Base-by-base conservation (phyloP, 2,888 invertebrate genomes). In the Agelastica alni region DNA sequence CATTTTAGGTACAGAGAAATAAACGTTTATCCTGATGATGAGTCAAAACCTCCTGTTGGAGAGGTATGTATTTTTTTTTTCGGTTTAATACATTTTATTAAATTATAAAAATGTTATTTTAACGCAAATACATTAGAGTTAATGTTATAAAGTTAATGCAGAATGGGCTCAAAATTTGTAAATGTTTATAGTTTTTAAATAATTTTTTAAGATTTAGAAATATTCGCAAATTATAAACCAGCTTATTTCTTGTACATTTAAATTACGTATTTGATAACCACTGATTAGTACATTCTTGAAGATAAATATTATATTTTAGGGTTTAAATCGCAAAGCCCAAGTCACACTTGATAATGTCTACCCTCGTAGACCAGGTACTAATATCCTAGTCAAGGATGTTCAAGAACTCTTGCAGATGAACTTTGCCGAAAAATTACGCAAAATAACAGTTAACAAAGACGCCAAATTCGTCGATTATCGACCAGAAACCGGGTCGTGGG, bases 401-500 rank as follows among this genome's bases (percentile, higher is more conserved):
- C 84, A 88, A n/a, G 83, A 85, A 47, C 77, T 97, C 9, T 76
- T 84, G 2, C 83, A 85, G 51, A 88, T 95, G 85, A 88, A 91
- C 69, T 98, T 93, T 78, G 88, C 92, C 64, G 88, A 85, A 5
- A 92, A 91, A 71, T 77, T 98, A 51, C 87, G 94, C 10, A 83
- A 86, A 20, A 89, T 91, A 1, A 92, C 94, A 53, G 86, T 87
- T 59, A 92, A 91, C 65, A 90, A 96, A 75, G 89, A 89, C 58
- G 94, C 95, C 0, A 86, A 88, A 47, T 99, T 98, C 75, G 85
- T 96, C 3, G 97, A 98, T 72, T 98, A 96, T 77, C 83, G 95
- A 0, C 93, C 96, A 0, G 91, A 93, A 73, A 95, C 94, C 1
- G 98, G 98, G 16, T 94, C 96, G 48, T 99, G 98, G 97, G 96